Evolutionary conservation across 2,113 vertebrate species (phyloP), one percentile per base, ranked within the genome.

Genomic region (Gobius niger): DNA sequence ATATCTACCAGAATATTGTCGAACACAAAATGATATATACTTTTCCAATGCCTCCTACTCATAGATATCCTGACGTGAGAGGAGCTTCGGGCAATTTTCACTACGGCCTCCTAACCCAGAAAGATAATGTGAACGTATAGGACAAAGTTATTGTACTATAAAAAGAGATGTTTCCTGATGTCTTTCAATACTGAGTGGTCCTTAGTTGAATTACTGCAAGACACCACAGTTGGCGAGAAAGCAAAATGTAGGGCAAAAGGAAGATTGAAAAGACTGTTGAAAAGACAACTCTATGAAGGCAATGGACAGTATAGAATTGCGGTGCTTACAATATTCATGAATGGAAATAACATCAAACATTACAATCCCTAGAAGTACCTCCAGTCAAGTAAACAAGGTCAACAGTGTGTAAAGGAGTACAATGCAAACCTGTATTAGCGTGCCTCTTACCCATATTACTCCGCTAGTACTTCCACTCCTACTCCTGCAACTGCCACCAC

Each of bases 51-150:
- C 41, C 11, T n/a, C 63, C 44, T 12, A 68, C 50, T 56, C 57
- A 42, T 16, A 9, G 40, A 60, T 11, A 10, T 18, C 8, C 16
- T 77, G 50, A 41, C 40, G 10, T 19, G 16, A 47, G 46, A 19
- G 64, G 52, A 64, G 67, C 73, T 74, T 65, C 59, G 71, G 73
- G 77, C 46, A 47, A 50, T 7, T 49, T 68, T 52, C 5, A 12
- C 16, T 16, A n/a, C 66, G 73, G 19, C 70, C 73, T 71, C 66
- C 6, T 77, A 80, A 77, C 64, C 70, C 65, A 80, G 65, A 77
- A 76, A 50, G 10, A 63, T 46, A 15, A n/a, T 53, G 10, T 47
- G 41, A 60, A 54, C 68, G 64, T 66, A 67, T 67, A 78, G 24
- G 68, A 68, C 2, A 63, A 47, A 76, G 18, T 44, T 7, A 57